These are phyloP conservation scores for Drosophila saltans DNA, from an alignment of 1,140 invertebrate genomes.

Conservation along the genomic window DNA sequence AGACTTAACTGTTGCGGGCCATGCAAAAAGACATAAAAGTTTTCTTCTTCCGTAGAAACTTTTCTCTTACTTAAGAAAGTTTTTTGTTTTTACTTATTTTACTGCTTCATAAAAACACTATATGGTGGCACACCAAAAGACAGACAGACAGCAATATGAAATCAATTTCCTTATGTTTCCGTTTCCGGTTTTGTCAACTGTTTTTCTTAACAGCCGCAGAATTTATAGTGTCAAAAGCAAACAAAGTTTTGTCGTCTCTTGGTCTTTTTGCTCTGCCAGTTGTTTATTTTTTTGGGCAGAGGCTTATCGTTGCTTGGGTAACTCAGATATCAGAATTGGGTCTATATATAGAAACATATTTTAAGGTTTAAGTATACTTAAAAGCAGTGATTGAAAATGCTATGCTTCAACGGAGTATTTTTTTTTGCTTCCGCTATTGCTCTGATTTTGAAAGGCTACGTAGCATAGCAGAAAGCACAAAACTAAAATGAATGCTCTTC, in stretches of 20 bases:
- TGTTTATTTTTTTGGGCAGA: slow-evolving; percentile 39
- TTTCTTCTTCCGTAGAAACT: slow-evolving; percentile 54
- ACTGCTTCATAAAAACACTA: slow-evolving; percentile 64
- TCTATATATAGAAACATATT: background rate
- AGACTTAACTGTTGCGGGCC: slow-evolving; percentile 69
- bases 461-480: too few relatives aligned
- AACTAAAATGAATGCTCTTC: too few relatives aligned
- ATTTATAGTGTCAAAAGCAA: slow-evolving; percentile 65
- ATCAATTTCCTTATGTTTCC: slow-evolving; percentile 73
- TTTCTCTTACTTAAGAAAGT: slow-evolving; percentile 30
- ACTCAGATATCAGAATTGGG: slow-evolving; percentile 29
- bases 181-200: slow-evolving; percentile 41
- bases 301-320: slow-evolving; percentile 21
- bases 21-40: slow-evolving; percentile 62
- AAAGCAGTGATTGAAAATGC: too few relatives aligned
- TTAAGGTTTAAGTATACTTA: background rate
- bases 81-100: slow-evolving; percentile 32
- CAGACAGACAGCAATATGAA: slow-evolving; percentile 62
- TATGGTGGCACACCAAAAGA: slow-evolving; percentile 16
- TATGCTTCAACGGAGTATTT: too few relatives aligned
- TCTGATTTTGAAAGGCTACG: too few relatives aligned
- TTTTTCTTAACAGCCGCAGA: slow-evolving; percentile 32
- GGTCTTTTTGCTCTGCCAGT: slow-evolving; percentile 26
- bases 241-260: slow-evolving; percentile 51
- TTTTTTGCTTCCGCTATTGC: too few relatives aligned